These are phyloP conservation scores for Orestias chungarensis DNA, from an alignment of 2,797 vertebrate genomes.

Conservation along the genomic window DNA sequence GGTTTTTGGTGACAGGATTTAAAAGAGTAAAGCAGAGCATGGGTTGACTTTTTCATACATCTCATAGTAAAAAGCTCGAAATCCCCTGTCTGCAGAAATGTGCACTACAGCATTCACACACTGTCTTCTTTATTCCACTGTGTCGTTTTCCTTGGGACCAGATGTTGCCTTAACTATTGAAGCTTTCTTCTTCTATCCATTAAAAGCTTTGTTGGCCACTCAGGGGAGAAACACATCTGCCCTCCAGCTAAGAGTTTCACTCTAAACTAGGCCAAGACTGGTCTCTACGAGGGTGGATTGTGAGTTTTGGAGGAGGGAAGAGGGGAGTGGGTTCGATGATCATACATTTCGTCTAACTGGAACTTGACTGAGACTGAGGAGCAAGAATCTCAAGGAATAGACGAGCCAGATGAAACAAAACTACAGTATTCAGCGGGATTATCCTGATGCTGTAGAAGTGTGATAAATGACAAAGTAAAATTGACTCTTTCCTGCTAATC, in stretches of 20 bases:
- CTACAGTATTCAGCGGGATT: not conserved
- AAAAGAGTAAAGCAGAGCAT: not conserved
- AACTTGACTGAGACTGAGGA: conserved; percentile 2
- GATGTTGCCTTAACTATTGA: conserved; percentile 52
- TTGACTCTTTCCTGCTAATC: conserved; percentile 15
- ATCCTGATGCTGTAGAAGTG: not conserved
- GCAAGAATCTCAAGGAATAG: not conserved
- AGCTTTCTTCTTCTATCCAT: conserved; percentile 50
- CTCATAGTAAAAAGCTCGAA: not conserved
- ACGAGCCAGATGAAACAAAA: conserved; percentile 6
- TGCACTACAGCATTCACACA: conserved; percentile 7
- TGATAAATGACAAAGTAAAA: conserved; percentile 30
- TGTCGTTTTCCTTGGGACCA: conserved; percentile 31
- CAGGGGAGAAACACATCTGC: conserved; percentile 56
- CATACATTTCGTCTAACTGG: not conserved
- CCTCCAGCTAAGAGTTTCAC: conserved; percentile 49
- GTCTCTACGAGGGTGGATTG: conserved; percentile 16
- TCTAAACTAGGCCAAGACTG: conserved; percentile 58
- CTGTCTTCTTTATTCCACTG: conserved; percentile 29
- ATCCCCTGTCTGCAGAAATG: not conserved
- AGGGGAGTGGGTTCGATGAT: not conserved
- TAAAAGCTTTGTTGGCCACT: conserved; percentile 54
- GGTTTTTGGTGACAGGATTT: not conserved
- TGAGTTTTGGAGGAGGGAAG: conserved; percentile 4
- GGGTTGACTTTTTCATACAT: not conserved